Evolutionary conservation across 2,113 vertebrate species (phyloP).

Genomic region (Clarias macrocephalus): DNA sequence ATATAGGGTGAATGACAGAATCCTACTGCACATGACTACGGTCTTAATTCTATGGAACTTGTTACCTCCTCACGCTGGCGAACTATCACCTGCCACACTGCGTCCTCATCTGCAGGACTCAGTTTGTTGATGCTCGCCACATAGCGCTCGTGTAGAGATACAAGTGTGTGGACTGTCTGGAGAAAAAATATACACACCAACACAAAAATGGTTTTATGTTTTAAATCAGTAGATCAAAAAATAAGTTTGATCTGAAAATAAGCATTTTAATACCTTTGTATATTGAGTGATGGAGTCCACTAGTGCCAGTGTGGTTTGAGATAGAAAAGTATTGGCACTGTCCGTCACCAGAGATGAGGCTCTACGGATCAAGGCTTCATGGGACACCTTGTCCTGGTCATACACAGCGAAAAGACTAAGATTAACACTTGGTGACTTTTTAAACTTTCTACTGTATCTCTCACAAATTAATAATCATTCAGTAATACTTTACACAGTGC

Average conservation of each 20-base stretch:
- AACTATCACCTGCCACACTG: slow-evolving; percentile 57
- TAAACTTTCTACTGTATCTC: neutral
- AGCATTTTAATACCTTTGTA: slow-evolving; percentile 46
- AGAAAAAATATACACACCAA: slow-evolving; percentile 12
- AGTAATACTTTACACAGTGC: neutral
- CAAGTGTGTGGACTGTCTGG: slow-evolving; percentile 50
- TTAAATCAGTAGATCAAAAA: neutral
- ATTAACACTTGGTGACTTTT: neutral
- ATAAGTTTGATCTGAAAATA: neutral
- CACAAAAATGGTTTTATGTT: neutral
- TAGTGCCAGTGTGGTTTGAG: slow-evolving; percentile 61
- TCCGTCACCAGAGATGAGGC: slow-evolving; percentile 57
- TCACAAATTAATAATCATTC: neutral
- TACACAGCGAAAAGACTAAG: neutral
- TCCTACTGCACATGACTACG: neutral
- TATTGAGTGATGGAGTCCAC: slow-evolving; percentile 55
- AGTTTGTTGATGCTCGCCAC: slow-evolving; percentile 42
- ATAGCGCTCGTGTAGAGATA: slow-evolving; percentile 53
- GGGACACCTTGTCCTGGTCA: slow-evolving; percentile 49
- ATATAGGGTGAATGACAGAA: neutral
- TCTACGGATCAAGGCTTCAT: slow-evolving; percentile 55
- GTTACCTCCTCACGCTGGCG: slow-evolving; percentile 53
- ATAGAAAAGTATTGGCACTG: slow-evolving; percentile 59
- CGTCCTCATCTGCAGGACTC: slow-evolving; percentile 50
- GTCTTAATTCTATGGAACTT: neutral